Evolutionary conservation across 2,797 vertebrate species (phyloP), one percentile per base, ranked within the genome.

Genomic region (Catamblyrhynchus diadema): DNA sequence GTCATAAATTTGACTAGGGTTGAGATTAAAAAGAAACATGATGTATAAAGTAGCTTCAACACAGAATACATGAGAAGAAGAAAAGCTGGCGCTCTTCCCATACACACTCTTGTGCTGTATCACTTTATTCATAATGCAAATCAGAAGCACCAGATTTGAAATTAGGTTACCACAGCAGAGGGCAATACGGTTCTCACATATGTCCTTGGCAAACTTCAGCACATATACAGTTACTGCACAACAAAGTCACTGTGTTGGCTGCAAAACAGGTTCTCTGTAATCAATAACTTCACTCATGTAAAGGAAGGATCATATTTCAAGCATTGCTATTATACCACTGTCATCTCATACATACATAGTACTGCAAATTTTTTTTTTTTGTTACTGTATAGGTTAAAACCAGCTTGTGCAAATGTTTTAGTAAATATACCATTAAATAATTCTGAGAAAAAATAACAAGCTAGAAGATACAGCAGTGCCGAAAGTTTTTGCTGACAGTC

Each of bases 71-170:
- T 2, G 28, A 83, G n/a, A 83, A 56, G 66, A 61, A 73, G n/a
- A 32, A 88, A 93, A 83, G 75, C 72, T 78, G 71, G 53, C 69
- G 3, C 39, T 64, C 33, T 67, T 78, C 74, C 61, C 45, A 19
- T 37, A 37, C 47, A 45, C 57, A n/a, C 16, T 65, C 78, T 48
- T 41, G 45, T 48, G 94, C 86, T 94, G 71, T 79, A 87, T 91
- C 89, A 62, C 92, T 94, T 95, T 94, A 94, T 95, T 96, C 96
- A 95, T 85, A 97, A 94, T 25, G 27, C 82, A 96, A 96, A 96
- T 94, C 97, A 97, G 96, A 97, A 97, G 91, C 81, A 96, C 50
- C 61, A 88, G 81, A 90, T 96, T 94, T 96, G 91, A 97, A 97
- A 97, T 89, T 41, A 95, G 93, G 90, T 95, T 96, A 96, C 84